A percentile compares a stretch with the other conserved stretches of the same genome.
phyloP scores from a whole-genome alignment of 2,888 invertebrate species.

The Auanema freiburgensis region DNA sequence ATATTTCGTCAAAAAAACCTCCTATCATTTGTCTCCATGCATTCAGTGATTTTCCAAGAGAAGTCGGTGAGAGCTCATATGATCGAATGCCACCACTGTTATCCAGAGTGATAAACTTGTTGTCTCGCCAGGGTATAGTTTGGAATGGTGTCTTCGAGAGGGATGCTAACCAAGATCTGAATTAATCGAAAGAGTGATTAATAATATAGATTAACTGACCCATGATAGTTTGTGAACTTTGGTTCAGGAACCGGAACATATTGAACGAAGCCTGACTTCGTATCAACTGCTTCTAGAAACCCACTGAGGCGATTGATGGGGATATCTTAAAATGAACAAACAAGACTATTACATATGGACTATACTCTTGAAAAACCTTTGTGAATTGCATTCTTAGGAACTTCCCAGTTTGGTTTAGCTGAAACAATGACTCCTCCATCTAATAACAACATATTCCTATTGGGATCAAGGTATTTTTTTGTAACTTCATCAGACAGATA shows the following conservation, averaged over 20 bases:
- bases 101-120: conserved; percentile 70
- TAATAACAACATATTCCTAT: conserved; percentile 25
- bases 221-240: conserved; percentile 63
- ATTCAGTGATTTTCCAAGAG: conserved; percentile 36
- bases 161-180: conserved; percentile 67
- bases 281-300: conserved; percentile 71
- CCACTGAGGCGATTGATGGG: conserved; percentile 63
- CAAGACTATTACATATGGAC: conserved; percentile 5
- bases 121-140: conserved; percentile 67
- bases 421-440: conserved; percentile 33
- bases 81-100: conserved; percentile 67
- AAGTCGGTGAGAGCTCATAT: conserved; percentile 27
- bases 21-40: conserved; percentile 51
- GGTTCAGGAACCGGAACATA: conserved; percentile 70
- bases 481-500: conserved; percentile 22
- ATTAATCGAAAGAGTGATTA: background rate
- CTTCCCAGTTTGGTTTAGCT: conserved; percentile 60
- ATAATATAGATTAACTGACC: conserved; percentile 45
- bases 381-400: conserved; percentile 62
- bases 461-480: conserved; percentile 17
- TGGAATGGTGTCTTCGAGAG: conserved; percentile 67
- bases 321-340: conserved; percentile 21
- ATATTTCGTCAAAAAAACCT: no score
- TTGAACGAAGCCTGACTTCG: conserved; percentile 67
- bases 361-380: conserved; percentile 46